Evolutionary conservation across 2,888 invertebrate genomes (phyloP), one percentile per base, ranked within the genome.

Genomic region (Cosmorhoe ocellata): DNA sequence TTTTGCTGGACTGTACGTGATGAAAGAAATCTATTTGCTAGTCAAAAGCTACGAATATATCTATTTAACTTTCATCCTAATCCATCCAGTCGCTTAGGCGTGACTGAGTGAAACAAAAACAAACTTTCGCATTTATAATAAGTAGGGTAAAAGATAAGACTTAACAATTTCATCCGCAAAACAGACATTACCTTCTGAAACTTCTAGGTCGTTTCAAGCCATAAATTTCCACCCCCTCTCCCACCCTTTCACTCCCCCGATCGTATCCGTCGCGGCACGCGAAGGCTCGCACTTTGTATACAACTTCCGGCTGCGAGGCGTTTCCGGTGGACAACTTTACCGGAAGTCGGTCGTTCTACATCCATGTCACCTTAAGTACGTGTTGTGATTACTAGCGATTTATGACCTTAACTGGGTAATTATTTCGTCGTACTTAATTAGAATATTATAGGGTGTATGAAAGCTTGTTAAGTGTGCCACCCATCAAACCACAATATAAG

Each of bases 271-370:
- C 50, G 56, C 63, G 58, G 74, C 86, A 87, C 88, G 87, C 86
- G 80, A 88, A 84, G 84, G 79, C 86, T 86, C 81, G 78, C 84
- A 84, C 84, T 87, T 86, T 87, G 86, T 87, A 84, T 84, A 85
- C 87, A 81, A 84, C 86, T 84, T 84, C 84, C 84, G 81, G 75
- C 56, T 61, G 66, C 66, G 51, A 47, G 63, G 61, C 51, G 53
- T 59, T 71, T 77, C 78, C 76, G 76, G 73, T 68, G 76, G 78
- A 75, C 80, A 70, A 74, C 76, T 74, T 67, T 71, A 60, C 80
- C 82, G 84, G 85, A 85, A 71, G 80, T 69, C 39, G 62, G 74
- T 74, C 76, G 82, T 84, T 79, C 76, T 72, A 75, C 82, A 75
- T 79, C 80, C 79, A 79, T 86, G 86, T 86, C 85, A 85, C 84